A percentile compares a stretch with the other conserved stretches of the same genome.
Conservation (phyloP, 2,113 vertebrate genomes). For the Ammodytes dubius region DNA sequence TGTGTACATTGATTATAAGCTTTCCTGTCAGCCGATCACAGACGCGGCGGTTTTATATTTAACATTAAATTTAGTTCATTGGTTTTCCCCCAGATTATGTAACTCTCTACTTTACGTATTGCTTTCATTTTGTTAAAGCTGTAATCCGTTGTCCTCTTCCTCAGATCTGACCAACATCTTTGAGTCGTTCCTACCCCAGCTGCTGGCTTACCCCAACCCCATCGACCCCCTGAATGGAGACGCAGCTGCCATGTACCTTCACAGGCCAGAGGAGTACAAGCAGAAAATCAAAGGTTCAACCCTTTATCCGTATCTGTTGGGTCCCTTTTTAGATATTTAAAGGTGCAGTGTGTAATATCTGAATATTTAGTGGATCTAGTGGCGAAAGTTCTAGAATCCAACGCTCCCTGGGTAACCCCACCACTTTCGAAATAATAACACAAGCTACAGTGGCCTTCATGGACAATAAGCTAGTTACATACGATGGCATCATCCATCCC, state of each 20-base stretch:
- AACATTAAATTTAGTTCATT: background rate
- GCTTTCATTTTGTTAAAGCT: background rate
- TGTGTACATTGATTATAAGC: slow-evolving; percentile 5
- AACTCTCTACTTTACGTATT: background rate
- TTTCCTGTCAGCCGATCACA: background rate
- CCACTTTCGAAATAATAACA: too few species aligned
- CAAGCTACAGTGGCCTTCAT: too few species aligned
- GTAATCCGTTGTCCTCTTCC: slow-evolving; percentile 24
- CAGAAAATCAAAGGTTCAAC: slow-evolving; percentile 98
- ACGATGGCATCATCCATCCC: too few species aligned
- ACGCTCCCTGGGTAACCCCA: too few species aligned
- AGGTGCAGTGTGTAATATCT: too few species aligned
- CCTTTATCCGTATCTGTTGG: background rate
- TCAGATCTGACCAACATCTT: slow-evolving; percentile 99
- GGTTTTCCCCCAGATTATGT: background rate
- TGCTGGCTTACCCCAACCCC: slow-evolving; percentile 98
- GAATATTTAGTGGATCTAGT: too few species aligned
- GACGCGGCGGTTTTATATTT: background rate
- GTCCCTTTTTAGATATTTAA: background rate
- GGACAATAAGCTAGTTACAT: too few species aligned
- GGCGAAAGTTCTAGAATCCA: too few species aligned
- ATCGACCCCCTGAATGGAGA: slow-evolving; percentile 98
- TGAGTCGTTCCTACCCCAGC: slow-evolving; percentile 98
- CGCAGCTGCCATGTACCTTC: slow-evolving; percentile 99
- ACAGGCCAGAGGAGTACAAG: slow-evolving; percentile 99